A percentile compares a stretch with the other conserved stretches of the same genome.
Conservation (phyloP, 2,113 vertebrate genomes). For the Eolophus roseicapilla region DNA sequence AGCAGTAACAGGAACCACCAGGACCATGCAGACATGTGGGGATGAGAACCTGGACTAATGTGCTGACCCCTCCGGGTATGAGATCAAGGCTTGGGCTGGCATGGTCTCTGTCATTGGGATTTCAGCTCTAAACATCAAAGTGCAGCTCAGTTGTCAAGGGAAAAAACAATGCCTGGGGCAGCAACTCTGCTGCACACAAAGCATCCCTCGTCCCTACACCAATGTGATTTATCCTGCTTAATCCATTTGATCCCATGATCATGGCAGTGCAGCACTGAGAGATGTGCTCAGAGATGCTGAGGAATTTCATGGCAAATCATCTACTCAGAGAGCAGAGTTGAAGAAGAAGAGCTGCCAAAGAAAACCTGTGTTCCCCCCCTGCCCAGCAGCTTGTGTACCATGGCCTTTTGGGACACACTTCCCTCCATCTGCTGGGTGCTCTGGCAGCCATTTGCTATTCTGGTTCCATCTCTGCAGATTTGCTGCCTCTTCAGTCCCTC, state of each 20-base stretch:
- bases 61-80: background rate
- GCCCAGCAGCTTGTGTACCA: background rate
- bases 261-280: background rate
- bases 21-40: accelerated
- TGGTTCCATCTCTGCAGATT: background rate
- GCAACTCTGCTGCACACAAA: background rate
- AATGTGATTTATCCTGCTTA: background rate
- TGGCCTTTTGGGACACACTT: background rate
- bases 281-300: background rate
- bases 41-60: background rate
- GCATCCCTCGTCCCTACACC: background rate
- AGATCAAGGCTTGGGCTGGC: background rate
- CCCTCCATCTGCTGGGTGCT: background rate
- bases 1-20: background rate
- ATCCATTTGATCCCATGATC: background rate
- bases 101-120: background rate
- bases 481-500: background rate
- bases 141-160: background rate
- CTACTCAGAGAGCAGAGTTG: background rate
- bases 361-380: background rate
- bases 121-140: background rate
- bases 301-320: background rate
- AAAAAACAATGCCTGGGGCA: background rate
- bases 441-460: background rate
- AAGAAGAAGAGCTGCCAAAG: background rate